Conservation (phyloP, 2,888 invertebrate species). For the Amphimallon solstitiale region DNA sequence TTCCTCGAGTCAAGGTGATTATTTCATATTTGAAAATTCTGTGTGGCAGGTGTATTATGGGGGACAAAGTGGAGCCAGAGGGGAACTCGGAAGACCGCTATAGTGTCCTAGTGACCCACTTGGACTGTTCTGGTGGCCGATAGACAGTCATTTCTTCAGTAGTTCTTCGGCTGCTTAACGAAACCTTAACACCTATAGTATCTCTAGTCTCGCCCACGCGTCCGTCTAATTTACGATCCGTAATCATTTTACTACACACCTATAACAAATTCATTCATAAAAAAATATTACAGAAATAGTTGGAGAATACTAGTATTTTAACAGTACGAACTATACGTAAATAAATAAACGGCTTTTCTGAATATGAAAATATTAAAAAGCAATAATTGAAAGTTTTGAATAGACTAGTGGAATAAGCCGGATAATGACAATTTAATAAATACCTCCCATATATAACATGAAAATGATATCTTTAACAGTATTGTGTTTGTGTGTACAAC, state of each 20-base stretch:
- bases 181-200: constrained; percentile 38
- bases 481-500: constrained; percentile 53
- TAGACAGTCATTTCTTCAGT: constrained; percentile 59
- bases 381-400: no score
- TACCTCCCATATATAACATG: not conserved
- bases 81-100: constrained; percentile 60
- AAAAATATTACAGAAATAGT: constrained; percentile 4
- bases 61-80: constrained; percentile 52
- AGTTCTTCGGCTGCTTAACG: constrained; percentile 53
- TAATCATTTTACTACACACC: not conserved
- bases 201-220: constrained; percentile 38
- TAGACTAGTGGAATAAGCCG: not conserved
- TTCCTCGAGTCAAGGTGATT: constrained; percentile 36
- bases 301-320: not conserved
- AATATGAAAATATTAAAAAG: not conserved
- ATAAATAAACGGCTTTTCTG: not conserved
- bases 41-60: constrained; percentile 48
- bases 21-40: constrained; percentile 41
- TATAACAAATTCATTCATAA: constrained; percentile 21
- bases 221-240: constrained; percentile 13
- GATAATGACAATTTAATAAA: constrained; percentile 19
- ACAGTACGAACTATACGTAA: no score
- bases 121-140: constrained; percentile 62
- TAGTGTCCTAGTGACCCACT: constrained; percentile 63
- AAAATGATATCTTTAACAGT: constrained; percentile 37